phyloP scores from a whole-genome alignment of 2,113 vertebrate genomes.

The Pollimyrus isidori region DNA sequence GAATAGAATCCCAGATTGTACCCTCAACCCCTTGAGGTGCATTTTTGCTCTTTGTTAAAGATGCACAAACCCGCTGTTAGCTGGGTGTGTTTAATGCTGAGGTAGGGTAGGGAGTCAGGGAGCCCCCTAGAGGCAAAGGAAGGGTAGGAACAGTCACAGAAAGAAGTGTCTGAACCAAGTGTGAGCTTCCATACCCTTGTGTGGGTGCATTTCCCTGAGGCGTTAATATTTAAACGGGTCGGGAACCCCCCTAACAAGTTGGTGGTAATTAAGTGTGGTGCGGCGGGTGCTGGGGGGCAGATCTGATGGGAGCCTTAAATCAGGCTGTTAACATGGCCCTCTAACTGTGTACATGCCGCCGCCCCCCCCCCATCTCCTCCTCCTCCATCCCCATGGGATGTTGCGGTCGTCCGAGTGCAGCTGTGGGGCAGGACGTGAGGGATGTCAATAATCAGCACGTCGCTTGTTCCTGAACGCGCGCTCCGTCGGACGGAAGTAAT shows the following conservation, averaged over 20 bases:
- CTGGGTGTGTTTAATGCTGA: not conserved
- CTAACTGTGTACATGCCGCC: conserved; percentile 53
- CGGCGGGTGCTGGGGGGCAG: conserved; percentile 47
- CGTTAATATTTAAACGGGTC: conserved; percentile 49
- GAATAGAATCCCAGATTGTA: not conserved
- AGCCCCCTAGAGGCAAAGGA: not conserved
- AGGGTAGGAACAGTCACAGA: not conserved
- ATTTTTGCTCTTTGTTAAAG: conserved; percentile 1
- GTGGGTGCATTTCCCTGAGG: not conserved
- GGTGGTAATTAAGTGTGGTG: conserved; percentile 75
- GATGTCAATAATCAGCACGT: conserved; percentile 67
- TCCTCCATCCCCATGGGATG: conserved; percentile 46
- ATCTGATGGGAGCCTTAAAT: conserved; percentile 59
- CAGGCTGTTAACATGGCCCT: conserved; percentile 69
- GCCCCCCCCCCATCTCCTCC: conserved; percentile 50
- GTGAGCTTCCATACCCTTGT: not conserved
- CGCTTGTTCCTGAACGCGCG: conserved; percentile 58
- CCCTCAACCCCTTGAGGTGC: not conserved
- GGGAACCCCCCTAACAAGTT: conserved; percentile 54
- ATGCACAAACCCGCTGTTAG: not conserved
- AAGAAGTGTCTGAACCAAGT: not conserved
- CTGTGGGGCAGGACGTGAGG: conserved; percentile 39
- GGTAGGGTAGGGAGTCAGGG: not conserved
- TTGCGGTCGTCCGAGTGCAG: conserved; percentile 68
- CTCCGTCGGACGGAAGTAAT: conserved; percentile 70